Percentiles rank a stretch among this genome's conserved stretches.
These are phyloP conservation scores for Lydus trimaculatus DNA, from an alignment of 2,888 invertebrate genomes.

Conservation along the genomic window DNA sequence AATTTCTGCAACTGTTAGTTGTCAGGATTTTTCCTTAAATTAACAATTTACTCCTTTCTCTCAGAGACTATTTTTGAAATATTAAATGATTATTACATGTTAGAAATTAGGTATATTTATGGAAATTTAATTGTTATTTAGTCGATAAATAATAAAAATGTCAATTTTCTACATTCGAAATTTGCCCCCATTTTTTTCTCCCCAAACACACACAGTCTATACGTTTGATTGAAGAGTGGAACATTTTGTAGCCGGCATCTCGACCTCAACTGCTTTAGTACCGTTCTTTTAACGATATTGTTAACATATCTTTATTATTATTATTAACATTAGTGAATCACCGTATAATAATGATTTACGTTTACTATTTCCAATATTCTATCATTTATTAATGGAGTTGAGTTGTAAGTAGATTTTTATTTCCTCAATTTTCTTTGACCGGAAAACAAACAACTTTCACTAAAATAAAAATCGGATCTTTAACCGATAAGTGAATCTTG, in stretches of 20 bases:
- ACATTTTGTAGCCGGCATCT: background rate
- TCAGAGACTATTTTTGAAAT: background rate
- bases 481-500: background rate
- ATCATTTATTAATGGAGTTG: background rate
- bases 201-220: background rate
- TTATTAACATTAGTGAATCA: background rate
- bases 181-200: background rate
- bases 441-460: slow-evolving; percentile 23
- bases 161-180: background rate
- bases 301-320: background rate
- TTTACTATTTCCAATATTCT: background rate
- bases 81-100: background rate
- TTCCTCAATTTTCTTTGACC: background rate
- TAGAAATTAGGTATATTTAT: too few relatives aligned
- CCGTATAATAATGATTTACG: background rate
- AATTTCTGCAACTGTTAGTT: background rate
- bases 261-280: background rate
- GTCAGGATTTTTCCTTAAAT: background rate
- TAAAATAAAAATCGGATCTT: slow-evolving; percentile 6
- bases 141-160: background rate
- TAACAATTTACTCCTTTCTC: background rate
- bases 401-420: background rate
- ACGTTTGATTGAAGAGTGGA: background rate
- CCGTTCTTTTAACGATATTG: background rate
- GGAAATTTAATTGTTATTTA: too few relatives aligned